These are phyloP conservation scores for Petrocephalus schoutedeni DNA, from an alignment of 2,797 vertebrate species.

Conservation along the genomic window DNA sequence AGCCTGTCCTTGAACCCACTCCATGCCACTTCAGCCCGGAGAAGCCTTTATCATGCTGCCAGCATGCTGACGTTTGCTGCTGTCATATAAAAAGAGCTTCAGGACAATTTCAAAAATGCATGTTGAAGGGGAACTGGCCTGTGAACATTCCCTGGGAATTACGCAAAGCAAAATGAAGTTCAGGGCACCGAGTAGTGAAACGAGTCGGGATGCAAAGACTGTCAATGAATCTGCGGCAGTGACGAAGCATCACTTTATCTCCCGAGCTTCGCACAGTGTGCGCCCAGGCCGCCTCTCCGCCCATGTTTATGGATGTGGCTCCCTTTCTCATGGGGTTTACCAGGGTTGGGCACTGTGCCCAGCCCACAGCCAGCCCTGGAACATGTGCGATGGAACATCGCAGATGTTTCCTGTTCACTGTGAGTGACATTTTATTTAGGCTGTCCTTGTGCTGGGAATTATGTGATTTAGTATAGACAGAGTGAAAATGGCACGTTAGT, in stretches of 20 bases:
- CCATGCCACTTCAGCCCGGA: neutral
- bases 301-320: neutral
- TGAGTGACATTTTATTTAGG: neutral
- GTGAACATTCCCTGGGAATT: neutral
- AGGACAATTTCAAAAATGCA: neutral
- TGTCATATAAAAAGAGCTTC: neutral
- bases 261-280: neutral
- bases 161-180: neutral
- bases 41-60: neutral
- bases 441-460: constrained; percentile 34
- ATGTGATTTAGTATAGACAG: neutral
- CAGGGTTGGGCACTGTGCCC: neutral
- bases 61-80: neutral
- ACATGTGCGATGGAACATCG: neutral
- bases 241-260: neutral
- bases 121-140: neutral
- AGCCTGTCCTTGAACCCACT: neutral
- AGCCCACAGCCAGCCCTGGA: neutral
- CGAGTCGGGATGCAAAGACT: neutral
- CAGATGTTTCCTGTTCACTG: constrained; percentile 59
- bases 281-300: neutral
- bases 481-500: neutral
- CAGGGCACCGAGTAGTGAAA: neutral
- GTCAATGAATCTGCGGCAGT: neutral
- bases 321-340: neutral